A percentile compares a stretch with the other conserved stretches of the same genome.
Evolutionary conservation across 2,113 vertebrate genomes (phyloP).

Genomic region (Cyanistes caeruleus): DNA sequence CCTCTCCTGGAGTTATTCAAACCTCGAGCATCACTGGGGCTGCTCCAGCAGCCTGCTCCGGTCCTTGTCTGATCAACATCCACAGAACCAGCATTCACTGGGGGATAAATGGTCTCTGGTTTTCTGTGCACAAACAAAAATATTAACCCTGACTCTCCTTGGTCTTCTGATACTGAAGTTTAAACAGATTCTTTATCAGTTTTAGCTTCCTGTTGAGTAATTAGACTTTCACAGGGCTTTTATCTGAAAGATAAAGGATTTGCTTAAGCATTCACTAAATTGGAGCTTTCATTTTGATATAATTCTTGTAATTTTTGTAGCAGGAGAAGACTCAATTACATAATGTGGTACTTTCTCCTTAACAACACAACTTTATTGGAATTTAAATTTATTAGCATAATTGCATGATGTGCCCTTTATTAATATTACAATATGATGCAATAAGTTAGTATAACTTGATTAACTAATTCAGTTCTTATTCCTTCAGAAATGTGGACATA

Average conservation of each 20-base stretch:
- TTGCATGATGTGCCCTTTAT: slow-evolving; percentile 1
- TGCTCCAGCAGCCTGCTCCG: background rate
- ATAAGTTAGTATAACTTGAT: slow-evolving; percentile 37
- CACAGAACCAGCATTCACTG: background rate
- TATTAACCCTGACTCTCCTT: background rate
- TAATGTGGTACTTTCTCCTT: background rate
- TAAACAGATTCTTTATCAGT: background rate
- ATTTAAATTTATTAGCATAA: slow-evolving; percentile 39
- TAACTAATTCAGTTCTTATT: background rate
- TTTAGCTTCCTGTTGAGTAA: background rate
- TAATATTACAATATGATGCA: background rate
- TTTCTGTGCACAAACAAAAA: background rate
- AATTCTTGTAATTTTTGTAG: slow-evolving; percentile 30
- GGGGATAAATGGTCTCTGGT: background rate
- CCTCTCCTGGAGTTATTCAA: background rate
- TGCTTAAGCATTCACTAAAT: background rate
- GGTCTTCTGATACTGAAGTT: background rate
- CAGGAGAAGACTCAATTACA: background rate
- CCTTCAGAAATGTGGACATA: background rate
- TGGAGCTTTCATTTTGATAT: background rate
- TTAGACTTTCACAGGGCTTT: background rate
- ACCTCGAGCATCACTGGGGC: rapidly evolving
- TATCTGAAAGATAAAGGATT: background rate
- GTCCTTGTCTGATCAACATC: background rate
- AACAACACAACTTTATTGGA: slow-evolving; percentile 20